A percentile compares a stretch with the other conserved stretches of the same genome.
These are phyloP conservation scores for Drosophila eugracilis DNA, from an alignment of 1,140 invertebrate genomes.

Conservation along the genomic window DNA sequence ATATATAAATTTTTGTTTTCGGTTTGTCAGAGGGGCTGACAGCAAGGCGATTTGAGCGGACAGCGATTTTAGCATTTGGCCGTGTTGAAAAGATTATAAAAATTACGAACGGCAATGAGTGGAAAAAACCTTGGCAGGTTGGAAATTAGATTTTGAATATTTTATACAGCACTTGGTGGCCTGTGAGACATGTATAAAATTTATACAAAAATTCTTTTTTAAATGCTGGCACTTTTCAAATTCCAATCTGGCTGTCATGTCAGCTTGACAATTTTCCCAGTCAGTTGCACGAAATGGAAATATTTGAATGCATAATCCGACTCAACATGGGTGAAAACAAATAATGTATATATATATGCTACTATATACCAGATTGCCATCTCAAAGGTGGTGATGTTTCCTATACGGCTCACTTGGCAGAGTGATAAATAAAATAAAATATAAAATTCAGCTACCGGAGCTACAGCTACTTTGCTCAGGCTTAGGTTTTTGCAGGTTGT, in stretches of 20 bases:
- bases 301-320: conserved; percentile 44
- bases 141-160: conserved; percentile 81
- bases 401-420: not conserved
- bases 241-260: conserved; percentile 68
- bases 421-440: conserved; percentile 41
- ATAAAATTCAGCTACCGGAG: conserved; percentile 27
- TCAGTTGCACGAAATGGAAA: conserved; percentile 61
- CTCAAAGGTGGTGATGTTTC: conserved; percentile 20
- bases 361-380: not conserved
- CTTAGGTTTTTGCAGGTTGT: not conserved
- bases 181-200: conserved; percentile 67
- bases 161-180: conserved; percentile 72
- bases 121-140: conserved; percentile 46
- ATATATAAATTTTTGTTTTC: conserved; percentile 61
- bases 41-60: conserved; percentile 70
- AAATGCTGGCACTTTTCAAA: conserved; percentile 78
- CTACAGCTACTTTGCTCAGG: conserved; percentile 5
- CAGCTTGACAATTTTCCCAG: conserved; percentile 75
- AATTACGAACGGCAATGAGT: conserved; percentile 56
- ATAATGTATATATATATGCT: conserved; percentile 19
- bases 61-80: conserved; percentile 72
- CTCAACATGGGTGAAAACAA: conserved; percentile 43
- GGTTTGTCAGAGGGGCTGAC: conserved; percentile 61
- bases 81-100: conserved; percentile 74
- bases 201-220: conserved; percentile 68